Percentiles rank a stretch among this genome's conserved stretches.
Evolutionary conservation across 2,888 invertebrate species (phyloP).

Genomic region (Poecilobothrus nobilitatus): DNA sequence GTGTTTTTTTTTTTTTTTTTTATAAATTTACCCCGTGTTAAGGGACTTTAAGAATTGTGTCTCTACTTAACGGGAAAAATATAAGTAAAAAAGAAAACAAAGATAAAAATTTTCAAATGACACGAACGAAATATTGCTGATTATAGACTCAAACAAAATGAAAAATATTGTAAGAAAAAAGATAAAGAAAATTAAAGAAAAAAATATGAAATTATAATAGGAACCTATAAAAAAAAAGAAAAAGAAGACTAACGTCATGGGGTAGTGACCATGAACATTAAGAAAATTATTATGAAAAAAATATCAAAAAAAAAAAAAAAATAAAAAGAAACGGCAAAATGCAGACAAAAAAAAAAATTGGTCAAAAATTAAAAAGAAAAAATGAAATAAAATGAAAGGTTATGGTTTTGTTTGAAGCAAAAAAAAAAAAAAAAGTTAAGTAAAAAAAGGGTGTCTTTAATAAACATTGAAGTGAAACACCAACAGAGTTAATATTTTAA

Average conservation of each 20-base stretch:
- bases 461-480: background rate
- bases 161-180: background rate
- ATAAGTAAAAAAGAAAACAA: too few species aligned
- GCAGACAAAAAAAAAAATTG: background rate
- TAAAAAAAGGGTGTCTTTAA: background rate
- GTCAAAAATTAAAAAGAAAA: background rate
- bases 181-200: background rate
- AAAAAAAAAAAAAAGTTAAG: background rate
- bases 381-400: background rate
- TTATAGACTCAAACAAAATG: background rate
- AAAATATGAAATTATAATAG: background rate
- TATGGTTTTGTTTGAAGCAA: background rate
- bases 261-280: slow-evolving; percentile 1
- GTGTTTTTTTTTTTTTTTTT: too few species aligned
- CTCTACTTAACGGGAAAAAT: too few species aligned
- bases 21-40: too few species aligned
- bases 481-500: background rate
- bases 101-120: too few species aligned
- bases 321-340: too few species aligned
- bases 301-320: background rate
- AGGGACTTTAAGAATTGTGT: too few species aligned
- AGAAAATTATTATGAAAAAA: background rate
- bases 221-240: too few species aligned
- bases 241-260: background rate
- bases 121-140: too few species aligned